phyloP scores from a whole-genome alignment of 2,797 vertebrate species.

The Cyclopterus lumpus region DNA sequence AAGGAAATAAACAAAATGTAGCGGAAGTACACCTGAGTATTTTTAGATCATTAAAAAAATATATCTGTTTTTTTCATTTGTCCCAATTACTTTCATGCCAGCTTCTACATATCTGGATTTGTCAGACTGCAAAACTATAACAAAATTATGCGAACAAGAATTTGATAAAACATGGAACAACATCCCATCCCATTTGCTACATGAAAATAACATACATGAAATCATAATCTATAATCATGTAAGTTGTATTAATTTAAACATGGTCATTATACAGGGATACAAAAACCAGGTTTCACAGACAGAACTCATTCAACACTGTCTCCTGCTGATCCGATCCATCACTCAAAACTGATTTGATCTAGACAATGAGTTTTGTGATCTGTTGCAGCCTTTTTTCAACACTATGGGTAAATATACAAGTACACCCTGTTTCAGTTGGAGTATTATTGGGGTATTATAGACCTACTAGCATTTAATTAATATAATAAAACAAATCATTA shows the following conservation, averaged over 20 bases:
- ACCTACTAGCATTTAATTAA: no score
- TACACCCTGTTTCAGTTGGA: no score
- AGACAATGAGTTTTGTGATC: no score
- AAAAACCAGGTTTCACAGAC: no score
- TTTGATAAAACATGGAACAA: neutral
- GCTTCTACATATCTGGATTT: neutral
- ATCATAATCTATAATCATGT: neutral
- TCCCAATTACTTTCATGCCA: neutral
- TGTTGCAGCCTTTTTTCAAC: no score
- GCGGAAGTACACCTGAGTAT: neutral
- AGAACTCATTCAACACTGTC: no score
- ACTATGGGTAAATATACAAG: no score
- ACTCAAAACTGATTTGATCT: neutral
- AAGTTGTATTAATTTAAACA: no score
- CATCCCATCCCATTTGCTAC: neutral
- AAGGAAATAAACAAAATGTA: neutral
- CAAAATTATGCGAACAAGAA: neutral
- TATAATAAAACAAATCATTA: no score
- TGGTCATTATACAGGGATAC: no score
- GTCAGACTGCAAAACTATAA: neutral
- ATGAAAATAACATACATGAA: neutral
- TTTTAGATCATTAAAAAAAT: conserved; percentile 17
- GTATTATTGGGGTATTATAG: no score
- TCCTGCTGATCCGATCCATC: no score
- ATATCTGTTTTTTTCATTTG: conserved; percentile 8